phyloP scores from a whole-genome alignment of 2,113 vertebrate genomes.

The Tragulus kanchil region DNA sequence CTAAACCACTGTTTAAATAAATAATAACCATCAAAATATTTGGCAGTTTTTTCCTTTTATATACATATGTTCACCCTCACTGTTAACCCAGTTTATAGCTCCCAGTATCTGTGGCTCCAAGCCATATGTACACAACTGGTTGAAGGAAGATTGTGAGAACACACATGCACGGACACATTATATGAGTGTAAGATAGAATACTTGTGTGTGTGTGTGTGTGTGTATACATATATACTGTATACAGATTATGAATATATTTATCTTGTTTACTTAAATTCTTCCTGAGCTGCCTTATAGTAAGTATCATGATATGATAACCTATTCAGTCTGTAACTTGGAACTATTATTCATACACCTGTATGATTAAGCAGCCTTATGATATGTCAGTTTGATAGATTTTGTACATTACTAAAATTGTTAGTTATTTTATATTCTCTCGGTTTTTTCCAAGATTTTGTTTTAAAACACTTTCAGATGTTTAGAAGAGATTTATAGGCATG shows the following conservation, averaged over 20 bases:
- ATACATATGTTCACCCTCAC: rapidly evolving
- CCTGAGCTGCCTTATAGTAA: not conserved
- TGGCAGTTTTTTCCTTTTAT: not conserved
- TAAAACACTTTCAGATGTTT: conserved; percentile 66
- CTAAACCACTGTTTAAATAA: not conserved
- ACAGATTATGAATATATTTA: not conserved
- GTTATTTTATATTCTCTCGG: conserved; percentile 10
- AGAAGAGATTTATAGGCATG: conserved; percentile 66
- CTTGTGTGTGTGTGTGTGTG: not conserved
- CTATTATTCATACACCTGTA: not conserved
- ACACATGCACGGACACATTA: not conserved
- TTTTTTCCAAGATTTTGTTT: conserved; percentile 46
- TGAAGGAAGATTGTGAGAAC: not conserved
- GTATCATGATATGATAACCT: not conserved
- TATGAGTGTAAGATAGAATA: not conserved
- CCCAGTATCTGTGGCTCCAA: not conserved
- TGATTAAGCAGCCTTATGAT: conserved; percentile 22
- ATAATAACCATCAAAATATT: not conserved
- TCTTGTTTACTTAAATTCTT: not conserved
- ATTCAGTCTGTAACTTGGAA: not conserved
- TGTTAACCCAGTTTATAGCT: not conserved
- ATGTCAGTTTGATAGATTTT: conserved; percentile 52
- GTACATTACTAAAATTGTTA: conserved; percentile 53
- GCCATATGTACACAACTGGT: rapidly evolving
- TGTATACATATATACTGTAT: not conserved